Base-by-base conservation (phyloP, 2,113 vertebrate genomes). In the Sturnus vulgaris region DNA sequence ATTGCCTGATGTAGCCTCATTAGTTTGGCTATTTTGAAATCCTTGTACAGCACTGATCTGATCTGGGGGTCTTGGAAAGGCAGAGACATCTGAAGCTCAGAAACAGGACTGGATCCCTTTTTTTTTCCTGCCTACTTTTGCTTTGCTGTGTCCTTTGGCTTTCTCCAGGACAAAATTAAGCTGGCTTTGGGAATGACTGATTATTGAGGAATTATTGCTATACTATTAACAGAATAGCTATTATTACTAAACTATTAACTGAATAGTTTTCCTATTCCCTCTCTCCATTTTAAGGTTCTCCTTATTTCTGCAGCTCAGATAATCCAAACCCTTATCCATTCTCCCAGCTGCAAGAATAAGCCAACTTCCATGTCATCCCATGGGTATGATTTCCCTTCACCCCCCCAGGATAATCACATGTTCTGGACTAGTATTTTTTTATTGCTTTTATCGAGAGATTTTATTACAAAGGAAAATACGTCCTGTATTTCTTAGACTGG, bases 401-500 rank as follows among this genome's bases (percentile, higher is more conserved):
- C 47, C 84, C 75, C 78, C 50, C 83, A 44, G 47, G n/a, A 96
- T 93, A 95, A 95, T 96, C 92, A 95, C 92, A 94, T 96, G 86
- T 90, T 93, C 73, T 82, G 92, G 70, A 75, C 64, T 80, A 77
- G 79, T 52, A 49, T 93, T 95, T 91, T 87, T 77, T 88, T 95
- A 86, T 71, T 94, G 75, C 88, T 97, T 95, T 90, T 94, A 94
- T 91, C 22, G 31, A 93, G 88, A 95, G 92, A 95, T 95, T 97
- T 96, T 96, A 96, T 94, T 97, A 95, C 87, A 94, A 94, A 96
- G 82, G 91, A 96, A 96, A 96, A 90, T 93, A 95, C 72, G 91
- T 94, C 86, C 94, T 93, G 70, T 80, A 84, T 81, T 89, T 89
- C 84, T 85, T 82, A 81, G 77, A 70, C 46, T 81, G 66, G 70